Evolutionary conservation across 2,113 vertebrate genomes (phyloP).

Genomic region (Falcunculus frontatus): DNA sequence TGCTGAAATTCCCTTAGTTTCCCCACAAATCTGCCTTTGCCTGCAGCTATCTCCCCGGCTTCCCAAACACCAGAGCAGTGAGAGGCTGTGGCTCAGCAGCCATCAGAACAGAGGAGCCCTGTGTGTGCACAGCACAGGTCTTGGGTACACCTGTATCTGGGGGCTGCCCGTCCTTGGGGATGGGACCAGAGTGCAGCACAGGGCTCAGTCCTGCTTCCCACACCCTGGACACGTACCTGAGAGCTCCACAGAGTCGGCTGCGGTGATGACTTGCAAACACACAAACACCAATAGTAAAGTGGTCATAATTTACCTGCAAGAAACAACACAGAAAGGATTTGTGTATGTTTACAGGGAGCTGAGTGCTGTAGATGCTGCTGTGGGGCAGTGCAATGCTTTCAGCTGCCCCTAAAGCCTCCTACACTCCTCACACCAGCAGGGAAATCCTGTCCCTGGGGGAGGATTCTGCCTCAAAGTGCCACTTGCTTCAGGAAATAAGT

Average conservation of each 20-base stretch:
- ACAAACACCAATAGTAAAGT: constrained; percentile 79
- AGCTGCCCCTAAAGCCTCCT: background rate
- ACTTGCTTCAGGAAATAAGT: background rate
- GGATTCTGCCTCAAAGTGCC: background rate
- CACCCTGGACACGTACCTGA: constrained; percentile 62
- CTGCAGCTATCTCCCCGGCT: background rate
- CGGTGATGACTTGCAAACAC: constrained; percentile 75
- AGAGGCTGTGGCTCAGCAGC: background rate
- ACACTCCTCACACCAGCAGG: background rate
- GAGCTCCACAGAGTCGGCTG: constrained; percentile 73
- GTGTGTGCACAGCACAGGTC: background rate
- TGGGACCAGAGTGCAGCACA: background rate
- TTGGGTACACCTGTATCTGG: background rate
- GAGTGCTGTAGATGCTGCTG: background rate
- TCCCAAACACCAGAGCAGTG: background rate
- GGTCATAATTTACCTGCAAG: constrained; percentile 86
- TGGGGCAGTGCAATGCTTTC: background rate
- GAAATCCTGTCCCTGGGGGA: background rate
- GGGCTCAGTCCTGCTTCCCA: background rate
- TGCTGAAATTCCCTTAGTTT: background rate
- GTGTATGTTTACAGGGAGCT: background rate
- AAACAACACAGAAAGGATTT: constrained; percentile 30
- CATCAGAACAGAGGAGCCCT: background rate
- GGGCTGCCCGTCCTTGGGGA: rapidly evolving
- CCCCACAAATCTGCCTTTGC: background rate